Base-by-base conservation (phyloP, 2,113 vertebrate genomes). In the Phaethornis superciliosus region DNA sequence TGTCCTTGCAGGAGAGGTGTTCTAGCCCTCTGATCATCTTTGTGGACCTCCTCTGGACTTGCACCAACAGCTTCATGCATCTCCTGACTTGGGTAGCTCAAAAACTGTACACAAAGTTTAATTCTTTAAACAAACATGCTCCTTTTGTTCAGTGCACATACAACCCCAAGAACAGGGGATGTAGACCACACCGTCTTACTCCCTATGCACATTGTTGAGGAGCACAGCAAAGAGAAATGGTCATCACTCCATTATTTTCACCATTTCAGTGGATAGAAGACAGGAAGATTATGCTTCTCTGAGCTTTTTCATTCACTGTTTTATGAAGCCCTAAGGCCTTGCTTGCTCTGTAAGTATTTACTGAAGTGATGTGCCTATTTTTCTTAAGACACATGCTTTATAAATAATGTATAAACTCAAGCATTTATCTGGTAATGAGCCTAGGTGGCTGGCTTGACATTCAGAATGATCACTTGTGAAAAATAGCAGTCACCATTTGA, bases 231-330 rank as follows among this genome's bases (percentile, higher is more conserved):
- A 89, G 46, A 37, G 20, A 63, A 88, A 81, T 21, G 27, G 40
- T 59, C 83, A 42, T 70, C 52, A 60, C 24, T 70, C 42, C 52
- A 56, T 85, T 91, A 89, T 58, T 94, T 78, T 52, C 16, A 85
- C 8, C 4, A 6, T 35, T 89, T 79, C 77, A 89, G 37, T n/a
- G 37, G n/a, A 67, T 6, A 85, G 67, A 94, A 87, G 54, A 89
- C 33, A 86, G 33, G 59, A 91, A 81, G 44, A 63, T 91, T 83
- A 92, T 51, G 85, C 60, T 83, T 94, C 85, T 63, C 46, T 81
- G 68, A 95, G 64, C 40, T 71, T 90, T 81, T 85, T 81, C 56
- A 70, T 89, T 95, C 85, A 88, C 44, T 44, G 40, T 88, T 95
- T 83, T 35, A 91, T 35, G n/a, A 95, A 91, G 68, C 78, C 89